A percentile compares a stretch with the other conserved stretches of the same genome.
Conservation (phyloP, 2,113 vertebrate species). For the Psilopsiagon aurifrons region DNA sequence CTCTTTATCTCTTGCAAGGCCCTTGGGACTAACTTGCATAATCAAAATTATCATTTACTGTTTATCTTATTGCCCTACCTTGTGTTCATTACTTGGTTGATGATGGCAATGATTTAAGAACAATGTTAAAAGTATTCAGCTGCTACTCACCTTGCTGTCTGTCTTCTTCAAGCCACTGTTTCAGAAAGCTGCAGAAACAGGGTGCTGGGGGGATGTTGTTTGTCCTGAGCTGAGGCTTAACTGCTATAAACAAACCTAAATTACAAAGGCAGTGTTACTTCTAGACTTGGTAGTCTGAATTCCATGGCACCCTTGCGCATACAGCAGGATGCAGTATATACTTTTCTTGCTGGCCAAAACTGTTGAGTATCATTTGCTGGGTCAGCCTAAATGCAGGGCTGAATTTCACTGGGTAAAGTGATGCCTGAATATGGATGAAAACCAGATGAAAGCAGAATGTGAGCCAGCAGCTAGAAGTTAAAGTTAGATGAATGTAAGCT, state of each 20-base stretch:
- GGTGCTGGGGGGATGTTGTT: not conserved
- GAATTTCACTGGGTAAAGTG: not conserved
- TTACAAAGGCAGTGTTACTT: not conserved
- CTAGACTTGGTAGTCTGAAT: not conserved
- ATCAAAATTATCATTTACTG: not conserved
- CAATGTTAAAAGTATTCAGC: not conserved
- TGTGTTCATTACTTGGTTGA: not conserved
- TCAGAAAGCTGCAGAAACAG: not conserved
- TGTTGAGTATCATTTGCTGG: not conserved
- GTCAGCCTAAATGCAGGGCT: not conserved
- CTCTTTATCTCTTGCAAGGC: not conserved
- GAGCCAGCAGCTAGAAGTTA: not conserved
- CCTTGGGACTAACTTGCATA: not conserved
- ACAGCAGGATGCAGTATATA: not conserved
- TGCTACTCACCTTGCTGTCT: not conserved
- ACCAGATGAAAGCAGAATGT: slow-evolving; percentile 12
- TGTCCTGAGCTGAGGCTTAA: not conserved
- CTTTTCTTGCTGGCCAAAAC: not conserved
- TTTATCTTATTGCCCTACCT: not conserved
- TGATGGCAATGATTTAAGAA: not conserved
- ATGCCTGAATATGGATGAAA: not conserved
- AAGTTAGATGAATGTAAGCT: not conserved
- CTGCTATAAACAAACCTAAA: not conserved
- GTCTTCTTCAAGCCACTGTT: not conserved
- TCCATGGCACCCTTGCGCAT: not conserved